These are phyloP conservation scores for Spatulosminthurus flaviceps DNA, from an alignment of 2,888 invertebrate species.

Conservation along the genomic window DNA sequence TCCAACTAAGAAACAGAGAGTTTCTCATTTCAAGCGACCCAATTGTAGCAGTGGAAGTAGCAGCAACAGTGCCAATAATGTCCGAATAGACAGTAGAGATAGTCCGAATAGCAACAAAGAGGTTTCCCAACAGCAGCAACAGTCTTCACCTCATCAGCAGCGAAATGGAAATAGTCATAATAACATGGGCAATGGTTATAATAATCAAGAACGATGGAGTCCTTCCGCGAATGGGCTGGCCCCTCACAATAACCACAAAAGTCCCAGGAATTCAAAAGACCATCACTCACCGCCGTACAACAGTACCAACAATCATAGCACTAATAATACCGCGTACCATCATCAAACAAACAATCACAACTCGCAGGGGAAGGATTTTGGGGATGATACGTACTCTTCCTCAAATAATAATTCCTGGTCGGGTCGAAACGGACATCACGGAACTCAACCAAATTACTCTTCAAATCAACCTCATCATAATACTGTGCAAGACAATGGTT, in stretches of 20 bases:
- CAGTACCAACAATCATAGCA: conserved; percentile 23
- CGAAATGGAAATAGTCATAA: conserved; percentile 50
- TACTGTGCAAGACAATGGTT: conserved; percentile 21
- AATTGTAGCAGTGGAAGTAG: conserved; percentile 63
- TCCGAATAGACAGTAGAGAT: conserved; percentile 47
- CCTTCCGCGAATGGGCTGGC: conserved; percentile 43
- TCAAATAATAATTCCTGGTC: conserved; percentile 43
- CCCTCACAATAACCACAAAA: conserved; percentile 46
- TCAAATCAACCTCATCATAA: neutral
- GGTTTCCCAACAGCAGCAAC: conserved; percentile 45
- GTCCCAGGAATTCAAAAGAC: conserved; percentile 31
- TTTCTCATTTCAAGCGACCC: conserved; percentile 82
- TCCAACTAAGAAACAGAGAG: conserved; percentile 81
- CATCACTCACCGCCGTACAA: conserved; percentile 42
- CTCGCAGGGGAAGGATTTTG: conserved; percentile 29
- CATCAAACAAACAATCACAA: conserved; percentile 39
- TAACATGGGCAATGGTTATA: conserved; percentile 48
- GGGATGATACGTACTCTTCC: conserved; percentile 39
- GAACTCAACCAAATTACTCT: conserved; percentile 43
- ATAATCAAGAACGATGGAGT: conserved; percentile 47
- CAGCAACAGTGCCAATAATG: conserved; percentile 43
- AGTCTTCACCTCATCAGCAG: conserved; percentile 2
- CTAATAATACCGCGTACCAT: conserved; percentile 19
- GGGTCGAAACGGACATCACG: conserved; percentile 49
- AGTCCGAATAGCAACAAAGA: conserved; percentile 35